These are phyloP conservation scores for Cinara cedri DNA, from an alignment of 2,888 invertebrate species.

Conservation along the genomic window DNA sequence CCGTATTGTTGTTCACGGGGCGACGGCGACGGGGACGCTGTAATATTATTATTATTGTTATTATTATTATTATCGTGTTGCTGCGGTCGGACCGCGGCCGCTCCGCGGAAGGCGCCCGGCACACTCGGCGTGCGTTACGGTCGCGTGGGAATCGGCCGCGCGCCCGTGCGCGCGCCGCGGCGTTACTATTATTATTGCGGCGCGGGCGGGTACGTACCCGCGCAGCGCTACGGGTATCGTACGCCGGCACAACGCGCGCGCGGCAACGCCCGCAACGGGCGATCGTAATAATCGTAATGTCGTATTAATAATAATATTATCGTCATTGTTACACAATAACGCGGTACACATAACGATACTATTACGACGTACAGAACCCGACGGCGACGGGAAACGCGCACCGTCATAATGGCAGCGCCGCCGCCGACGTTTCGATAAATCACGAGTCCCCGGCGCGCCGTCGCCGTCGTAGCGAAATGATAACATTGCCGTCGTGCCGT, in stretches of 20 bases:
- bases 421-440: constrained; percentile 40
- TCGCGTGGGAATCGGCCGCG: constrained; percentile 31
- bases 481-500: not conserved
- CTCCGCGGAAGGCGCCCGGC: not conserved
- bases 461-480: too few relatives aligned
- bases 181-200: not conserved
- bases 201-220: not conserved
- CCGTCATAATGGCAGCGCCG: not conserved
- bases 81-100: not conserved
- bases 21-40: too few relatives aligned
- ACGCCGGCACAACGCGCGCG: too few relatives aligned
- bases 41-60: too few relatives aligned
- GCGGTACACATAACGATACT: not conserved
- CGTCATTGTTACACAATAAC: not conserved
- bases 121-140: not conserved
- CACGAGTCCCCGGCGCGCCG: too few relatives aligned
- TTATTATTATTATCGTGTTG: too few relatives aligned
- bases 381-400: not conserved
- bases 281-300: not conserved
- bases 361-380: too few relatives aligned
- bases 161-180: too few relatives aligned
- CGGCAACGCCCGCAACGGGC: too few relatives aligned
- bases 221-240: too few relatives aligned
- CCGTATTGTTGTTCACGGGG: too few relatives aligned
- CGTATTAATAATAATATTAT: not conserved